Evolutionary conservation across 2,113 vertebrate genomes (phyloP).

Genomic region (Cyanoramphus novaezelandiae): DNA sequence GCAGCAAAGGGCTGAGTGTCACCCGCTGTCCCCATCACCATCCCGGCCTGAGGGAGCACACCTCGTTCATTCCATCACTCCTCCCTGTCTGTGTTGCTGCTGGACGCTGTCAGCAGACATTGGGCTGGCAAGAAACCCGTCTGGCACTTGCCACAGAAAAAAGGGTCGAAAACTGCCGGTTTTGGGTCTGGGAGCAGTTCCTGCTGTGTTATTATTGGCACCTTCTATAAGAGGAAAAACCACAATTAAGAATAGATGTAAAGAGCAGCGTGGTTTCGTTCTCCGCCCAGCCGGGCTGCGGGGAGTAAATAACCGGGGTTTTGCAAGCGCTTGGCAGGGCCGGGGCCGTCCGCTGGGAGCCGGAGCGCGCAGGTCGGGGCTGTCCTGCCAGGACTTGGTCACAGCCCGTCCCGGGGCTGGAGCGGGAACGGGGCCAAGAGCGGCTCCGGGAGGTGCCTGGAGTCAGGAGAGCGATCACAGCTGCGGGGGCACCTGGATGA

Average conservation of each 20-base stretch:
- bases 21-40: accelerated
- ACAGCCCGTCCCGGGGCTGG: neutral
- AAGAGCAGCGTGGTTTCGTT: neutral
- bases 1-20: neutral
- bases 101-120: neutral
- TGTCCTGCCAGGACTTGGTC: neutral
- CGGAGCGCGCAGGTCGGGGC: neutral
- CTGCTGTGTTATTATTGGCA: neutral
- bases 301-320: neutral
- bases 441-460: neutral
- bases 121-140: neutral
- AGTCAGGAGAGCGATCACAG: neutral
- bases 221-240: neutral
- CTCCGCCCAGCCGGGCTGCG: neutral
- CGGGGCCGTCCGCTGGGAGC: slow-evolving; percentile 10
- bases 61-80: accelerated
- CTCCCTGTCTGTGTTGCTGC: accelerated
- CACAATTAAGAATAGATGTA: neutral
- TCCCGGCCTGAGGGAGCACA: accelerated
- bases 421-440: neutral
- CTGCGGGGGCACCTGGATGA: neutral
- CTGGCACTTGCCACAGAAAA: neutral
- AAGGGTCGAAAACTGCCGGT: neutral
- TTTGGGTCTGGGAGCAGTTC: neutral
- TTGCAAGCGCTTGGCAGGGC: neutral